A percentile compares a stretch with the other conserved stretches of the same genome.
Conservation (phyloP, 2,797 vertebrate species). For the Spinus pinus region DNA sequence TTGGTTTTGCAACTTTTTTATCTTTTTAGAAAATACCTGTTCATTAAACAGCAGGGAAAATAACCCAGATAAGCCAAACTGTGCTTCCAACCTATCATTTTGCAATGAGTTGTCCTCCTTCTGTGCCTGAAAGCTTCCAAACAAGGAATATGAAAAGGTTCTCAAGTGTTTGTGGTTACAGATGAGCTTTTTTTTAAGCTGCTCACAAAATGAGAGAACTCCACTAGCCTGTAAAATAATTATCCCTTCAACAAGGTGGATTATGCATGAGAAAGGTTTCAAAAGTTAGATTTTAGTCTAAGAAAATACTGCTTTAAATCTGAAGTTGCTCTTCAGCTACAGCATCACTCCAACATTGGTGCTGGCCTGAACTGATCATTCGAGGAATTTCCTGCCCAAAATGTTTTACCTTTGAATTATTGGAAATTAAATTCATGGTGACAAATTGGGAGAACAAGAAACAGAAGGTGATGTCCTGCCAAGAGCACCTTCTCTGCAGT, state of each 20-base stretch:
- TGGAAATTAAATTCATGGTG: neutral
- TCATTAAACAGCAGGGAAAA: neutral
- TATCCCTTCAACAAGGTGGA: neutral
- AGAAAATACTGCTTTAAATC: neutral
- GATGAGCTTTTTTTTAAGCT: neutral
- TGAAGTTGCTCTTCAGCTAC: neutral
- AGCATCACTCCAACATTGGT: neutral
- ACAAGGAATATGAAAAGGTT: neutral
- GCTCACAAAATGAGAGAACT: neutral
- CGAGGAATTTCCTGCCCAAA: neutral
- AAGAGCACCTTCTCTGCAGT: neutral
- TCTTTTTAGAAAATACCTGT: neutral
- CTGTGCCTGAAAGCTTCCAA: neutral
- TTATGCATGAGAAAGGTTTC: neutral
- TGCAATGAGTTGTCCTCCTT: neutral
- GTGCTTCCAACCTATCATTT: neutral
- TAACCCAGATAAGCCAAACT: neutral
- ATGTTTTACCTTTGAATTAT: neutral
- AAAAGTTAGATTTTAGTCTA: neutral
- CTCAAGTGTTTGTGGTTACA: neutral
- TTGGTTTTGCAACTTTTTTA: neutral
- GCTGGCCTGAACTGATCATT: neutral
- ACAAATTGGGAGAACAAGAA: neutral
- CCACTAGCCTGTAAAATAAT: neutral
- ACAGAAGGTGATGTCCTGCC: neutral